Evolutionary conservation across 2,113 vertebrate species (phyloP).

Genomic region (Thunnus thynnus): DNA sequence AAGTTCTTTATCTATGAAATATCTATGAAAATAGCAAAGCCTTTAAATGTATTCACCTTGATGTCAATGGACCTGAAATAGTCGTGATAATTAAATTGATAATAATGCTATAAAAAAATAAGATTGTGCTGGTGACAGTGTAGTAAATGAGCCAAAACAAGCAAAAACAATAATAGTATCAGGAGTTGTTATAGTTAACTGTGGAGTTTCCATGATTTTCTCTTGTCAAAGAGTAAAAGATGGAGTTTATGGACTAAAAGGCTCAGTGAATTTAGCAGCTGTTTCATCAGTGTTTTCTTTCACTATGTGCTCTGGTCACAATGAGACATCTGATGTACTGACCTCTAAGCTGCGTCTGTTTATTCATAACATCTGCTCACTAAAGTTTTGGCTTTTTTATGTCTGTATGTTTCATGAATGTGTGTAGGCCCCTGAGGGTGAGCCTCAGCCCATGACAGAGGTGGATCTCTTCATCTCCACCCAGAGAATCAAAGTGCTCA

Average conservation of each 20-base stretch:
- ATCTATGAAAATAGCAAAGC: too few species aligned
- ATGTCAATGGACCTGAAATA: too few species aligned
- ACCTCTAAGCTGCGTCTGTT: background rate
- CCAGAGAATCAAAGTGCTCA: slow-evolving; percentile 97
- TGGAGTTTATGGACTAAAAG: background rate
- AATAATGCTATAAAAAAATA: too few species aligned
- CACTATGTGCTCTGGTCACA: background rate
- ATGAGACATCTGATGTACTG: background rate
- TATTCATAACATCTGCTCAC: background rate
- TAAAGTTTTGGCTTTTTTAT: background rate
- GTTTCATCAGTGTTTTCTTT: background rate
- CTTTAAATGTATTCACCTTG: too few species aligned
- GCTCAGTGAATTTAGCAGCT: background rate
- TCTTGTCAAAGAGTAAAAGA: too few species aligned
- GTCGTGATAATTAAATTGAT: too few species aligned
- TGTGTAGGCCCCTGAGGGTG: slow-evolving; percentile 90
- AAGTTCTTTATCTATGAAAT: too few species aligned
- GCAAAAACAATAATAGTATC: too few species aligned
- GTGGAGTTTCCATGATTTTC: too few species aligned
- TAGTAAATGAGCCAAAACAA: too few species aligned
- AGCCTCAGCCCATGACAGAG: slow-evolving; percentile 94
- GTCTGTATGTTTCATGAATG: background rate
- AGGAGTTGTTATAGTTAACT: too few species aligned
- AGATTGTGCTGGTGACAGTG: too few species aligned
- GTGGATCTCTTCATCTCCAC: slow-evolving; percentile 99